Evolutionary conservation across 2,888 invertebrate genomes (phyloP).

Genomic region (Artemia sinica): DNA sequence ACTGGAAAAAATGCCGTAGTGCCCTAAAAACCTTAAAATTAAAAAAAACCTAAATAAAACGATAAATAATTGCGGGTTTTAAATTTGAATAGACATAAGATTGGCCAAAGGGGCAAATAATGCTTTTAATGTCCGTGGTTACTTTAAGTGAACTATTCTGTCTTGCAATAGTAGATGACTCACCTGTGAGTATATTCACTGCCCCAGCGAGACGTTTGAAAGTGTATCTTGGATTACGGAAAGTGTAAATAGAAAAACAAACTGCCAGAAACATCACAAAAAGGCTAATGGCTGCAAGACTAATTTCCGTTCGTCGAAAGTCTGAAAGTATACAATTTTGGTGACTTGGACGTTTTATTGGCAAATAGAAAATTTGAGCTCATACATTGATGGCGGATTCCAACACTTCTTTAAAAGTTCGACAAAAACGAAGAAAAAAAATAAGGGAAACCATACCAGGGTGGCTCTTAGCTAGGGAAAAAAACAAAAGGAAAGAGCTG

Average conservation of each 20-base stretch:
- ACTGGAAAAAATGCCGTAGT: too few species aligned
- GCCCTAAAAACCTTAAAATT: too few species aligned
- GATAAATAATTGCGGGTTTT: too few species aligned
- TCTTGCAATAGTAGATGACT: slow-evolving; percentile 28
- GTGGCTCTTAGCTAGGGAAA: too few species aligned
- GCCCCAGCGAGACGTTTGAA: slow-evolving; percentile 69
- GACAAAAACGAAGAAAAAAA: not conserved
- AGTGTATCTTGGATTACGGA: slow-evolving; percentile 67
- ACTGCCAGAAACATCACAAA: slow-evolving; percentile 64
- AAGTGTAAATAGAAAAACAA: slow-evolving; percentile 63
- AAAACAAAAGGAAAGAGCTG: too few species aligned
- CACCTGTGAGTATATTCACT: slow-evolving; percentile 63
- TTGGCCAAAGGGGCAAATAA: too few species aligned
- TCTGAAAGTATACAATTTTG: slow-evolving; percentile 38
- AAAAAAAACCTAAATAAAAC: too few species aligned
- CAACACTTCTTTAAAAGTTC: not conserved
- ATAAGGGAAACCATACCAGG: not conserved
- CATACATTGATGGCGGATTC: not conserved
- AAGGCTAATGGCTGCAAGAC: slow-evolving; percentile 62
- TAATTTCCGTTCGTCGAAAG: slow-evolving; percentile 63
- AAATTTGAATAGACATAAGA: too few species aligned
- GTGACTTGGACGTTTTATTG: not conserved
- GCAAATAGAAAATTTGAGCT: not conserved
- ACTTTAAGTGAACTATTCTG: not conserved
- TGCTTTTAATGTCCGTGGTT: not conserved